Evolutionary conservation across 2,888 invertebrate species (phyloP), one percentile per base, ranked within the genome.

Genomic region (Drosophila bunnanda): DNA sequence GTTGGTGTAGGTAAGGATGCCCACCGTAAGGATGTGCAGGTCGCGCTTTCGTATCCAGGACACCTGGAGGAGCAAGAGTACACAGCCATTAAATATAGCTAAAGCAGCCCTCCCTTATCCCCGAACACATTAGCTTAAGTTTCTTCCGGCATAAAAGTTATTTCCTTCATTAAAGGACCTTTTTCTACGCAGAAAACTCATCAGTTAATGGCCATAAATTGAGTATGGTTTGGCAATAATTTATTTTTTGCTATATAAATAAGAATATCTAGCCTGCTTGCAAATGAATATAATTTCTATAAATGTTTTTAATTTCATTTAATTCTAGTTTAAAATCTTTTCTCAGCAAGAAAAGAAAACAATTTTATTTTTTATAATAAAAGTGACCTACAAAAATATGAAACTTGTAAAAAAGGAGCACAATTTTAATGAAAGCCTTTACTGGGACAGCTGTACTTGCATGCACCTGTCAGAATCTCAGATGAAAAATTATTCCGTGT

Each of bases 31-130:
- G 81, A 96, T 95, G 93, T 97, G 96, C 62, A 96, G 93, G 92
- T 97, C 97, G 41, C 96, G 94, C 89, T 96, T 96, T 20, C 96
- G 94, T 83, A 96, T 96, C 96, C 96, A 96, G 12, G 96, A 96
- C 36, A 97, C 88, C 90, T 89, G 25, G 15, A 32, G 38, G 13
- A 32, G 32, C 7, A 20, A 13, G 39, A 17, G 6, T 34, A 15
- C 17, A 41, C 2, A 48, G 48, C 17, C 62, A 48, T 64, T 64
- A 60, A 56, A 34, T 20, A 13, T 15, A 34, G 32, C 20, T 34
- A 3, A 52, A 20, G 1, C 5, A 10, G 10, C 10, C 12, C 36
- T 22, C 7, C n/a, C 28, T 0, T 10, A 15, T 12, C 28, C 39
- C 10, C 12, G 0, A 7, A 20, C 15, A 7, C 36, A 36, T 53